Evolutionary conservation across 2,888 invertebrate species (phyloP), one percentile per base, ranked within the genome.

Genomic region (Microctonus hyperodae): DNA sequence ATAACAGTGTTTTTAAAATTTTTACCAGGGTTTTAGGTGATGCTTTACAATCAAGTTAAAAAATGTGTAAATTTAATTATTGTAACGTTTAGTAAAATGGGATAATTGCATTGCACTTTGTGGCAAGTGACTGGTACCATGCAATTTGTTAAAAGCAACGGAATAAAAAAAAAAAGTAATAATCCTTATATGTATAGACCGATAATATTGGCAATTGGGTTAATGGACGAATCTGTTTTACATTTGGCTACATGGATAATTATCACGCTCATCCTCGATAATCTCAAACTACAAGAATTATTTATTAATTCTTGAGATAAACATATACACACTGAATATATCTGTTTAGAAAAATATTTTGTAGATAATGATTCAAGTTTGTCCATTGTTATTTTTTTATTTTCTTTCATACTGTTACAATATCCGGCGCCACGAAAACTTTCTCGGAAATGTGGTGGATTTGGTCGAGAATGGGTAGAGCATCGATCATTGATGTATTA

Each of bases 401-500:
- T 16, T 1, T 44, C 37, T 37, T 1, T 40, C 57, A 28, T 13
- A 57, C 35, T 28, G 23, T 23, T 37, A 57, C 37, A n/a, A n/a
- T n/a, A 23, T 37, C 11, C 23, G 57, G 23, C 48, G 50, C 56
- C 51, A 57, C 59, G 51, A 50, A 56, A 65, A 66, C 72, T 72
- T 72, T 72, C 72, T 69, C 72, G 68, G 69, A 70, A 70, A 72
- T 70, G 68, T 65, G 58, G 69, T n/a, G n/a, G n/a, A n/a, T n/a
- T n/a, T n/a, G n/a, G n/a, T n/a, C n/a, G n/a, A n/a, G n/a, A n/a
- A n/a, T n/a, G n/a, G n/a, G n/a, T n/a, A n/a, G n/a, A n/a, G 70
- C 58, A 20, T 57, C 56, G 56, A 57, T 35, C 22, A 57, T 20
- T 20, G 33, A 22, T 5, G n/a, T n/a, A 57, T 55, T n/a, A 35